These are phyloP conservation scores for Pteronotus mesoamericanus DNA, from an alignment of 2,797 vertebrate species.

Conservation along the genomic window DNA sequence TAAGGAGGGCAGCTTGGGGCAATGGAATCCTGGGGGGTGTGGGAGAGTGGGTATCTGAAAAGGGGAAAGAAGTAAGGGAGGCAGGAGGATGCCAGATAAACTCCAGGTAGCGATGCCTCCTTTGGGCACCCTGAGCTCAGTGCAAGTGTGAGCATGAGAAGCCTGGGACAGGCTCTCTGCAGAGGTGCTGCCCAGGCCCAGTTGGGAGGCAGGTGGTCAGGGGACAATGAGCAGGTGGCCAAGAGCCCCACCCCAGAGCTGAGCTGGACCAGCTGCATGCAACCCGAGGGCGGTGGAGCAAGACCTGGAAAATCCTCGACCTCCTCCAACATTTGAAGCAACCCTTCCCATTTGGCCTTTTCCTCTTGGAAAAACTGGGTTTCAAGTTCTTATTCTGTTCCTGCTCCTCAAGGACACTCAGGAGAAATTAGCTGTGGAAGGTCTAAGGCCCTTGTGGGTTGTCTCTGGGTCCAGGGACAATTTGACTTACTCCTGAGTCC, in stretches of 20 bases:
- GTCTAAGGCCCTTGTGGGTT: background rate
- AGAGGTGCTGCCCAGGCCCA: background rate
- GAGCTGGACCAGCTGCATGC: background rate
- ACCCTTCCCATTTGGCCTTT: background rate
- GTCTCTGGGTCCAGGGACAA: background rate
- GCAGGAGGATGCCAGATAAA: background rate
- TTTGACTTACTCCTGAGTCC: background rate
- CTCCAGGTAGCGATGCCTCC: background rate
- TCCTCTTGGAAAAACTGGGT: background rate
- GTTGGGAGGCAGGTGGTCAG: background rate
- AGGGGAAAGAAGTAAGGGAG: background rate
- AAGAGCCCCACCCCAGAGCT: background rate
- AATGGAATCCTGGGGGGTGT: no score
- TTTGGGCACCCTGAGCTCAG: background rate
- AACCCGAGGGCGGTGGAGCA: background rate
- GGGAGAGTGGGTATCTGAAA: background rate
- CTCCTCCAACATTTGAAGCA: background rate
- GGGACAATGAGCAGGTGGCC: background rate
- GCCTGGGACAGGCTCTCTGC: background rate
- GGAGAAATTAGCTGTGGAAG: background rate
- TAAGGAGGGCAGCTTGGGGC: background rate
- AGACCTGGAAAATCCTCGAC: background rate
- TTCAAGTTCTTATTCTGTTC: background rate
- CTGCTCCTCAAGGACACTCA: background rate
- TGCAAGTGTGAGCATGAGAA: background rate